Base-by-base conservation (phyloP, 2,888 invertebrate species). In the Coleophora deauratella region DNA sequence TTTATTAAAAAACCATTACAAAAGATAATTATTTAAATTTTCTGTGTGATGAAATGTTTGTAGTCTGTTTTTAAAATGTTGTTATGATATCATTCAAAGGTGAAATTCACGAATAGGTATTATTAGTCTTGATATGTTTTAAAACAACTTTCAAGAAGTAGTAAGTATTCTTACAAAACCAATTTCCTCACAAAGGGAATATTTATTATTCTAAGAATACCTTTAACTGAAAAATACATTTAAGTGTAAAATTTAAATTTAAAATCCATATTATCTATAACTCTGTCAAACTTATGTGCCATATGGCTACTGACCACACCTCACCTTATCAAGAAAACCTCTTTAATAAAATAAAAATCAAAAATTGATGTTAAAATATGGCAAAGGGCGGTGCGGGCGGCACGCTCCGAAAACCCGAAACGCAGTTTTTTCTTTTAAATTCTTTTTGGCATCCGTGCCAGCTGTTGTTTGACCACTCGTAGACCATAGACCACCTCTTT, bases 381-480 rank as follows among this genome's bases (percentile, higher is more conserved):
- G 38, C 33, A 49, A 57, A 58, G 65, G 78, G 80, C 76, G 78
- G 71, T 54, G 46, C 42, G 60, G 76, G 77, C 80, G 81, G 82
- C 80, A 81, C 82, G 76, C 76, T 82, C 52, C 77, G 52, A 47
- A 64, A 66, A 66, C 72, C 65, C 68, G 64, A 66, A 67, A 64
- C 55, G 60, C 52, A 44, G 56, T 59, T 71, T 72, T 71, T 71
- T 69, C 62, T 51, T 49, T 46, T 41, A 41, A 44, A 50, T 33
- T 42, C 27, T 54, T 64, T 66, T 70, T 68, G 59, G 55, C n/a
- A n/a, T n/a, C 40, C 28, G 12, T 27, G 51, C 62, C 84, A 84
- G 78, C 77, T 84, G 84, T 68, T 74, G 66, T 73, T 72, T 65
- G 81, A 81, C 84, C 84, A 80, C 78, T 82, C 75, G 59, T 70